phyloP scores from a whole-genome alignment of 1,140 invertebrate species.

The Contarinia nasturtii region DNA sequence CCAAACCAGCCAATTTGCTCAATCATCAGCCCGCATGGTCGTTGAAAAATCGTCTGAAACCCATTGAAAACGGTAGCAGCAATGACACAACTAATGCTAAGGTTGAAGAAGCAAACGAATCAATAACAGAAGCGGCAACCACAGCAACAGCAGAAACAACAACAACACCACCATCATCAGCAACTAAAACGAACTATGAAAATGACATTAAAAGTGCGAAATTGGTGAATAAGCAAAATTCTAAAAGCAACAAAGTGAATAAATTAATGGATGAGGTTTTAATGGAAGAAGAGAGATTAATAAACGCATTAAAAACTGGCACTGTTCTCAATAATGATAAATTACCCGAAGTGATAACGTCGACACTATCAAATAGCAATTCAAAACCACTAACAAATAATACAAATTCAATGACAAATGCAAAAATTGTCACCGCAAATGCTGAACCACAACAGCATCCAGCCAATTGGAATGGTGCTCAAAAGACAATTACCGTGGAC shows the following conservation, averaged over 20 bases:
- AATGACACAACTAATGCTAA: too few species aligned
- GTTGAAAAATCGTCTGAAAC: slow-evolving; percentile 24
- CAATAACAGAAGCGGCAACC: not conserved
- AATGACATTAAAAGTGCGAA: not conserved
- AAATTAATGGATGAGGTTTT: slow-evolving; percentile 42
- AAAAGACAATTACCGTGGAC: not conserved
- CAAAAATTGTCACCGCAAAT: not conserved
- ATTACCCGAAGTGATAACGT: slow-evolving; percentile 5
- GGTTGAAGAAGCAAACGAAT: too few species aligned
- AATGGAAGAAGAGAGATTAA: slow-evolving; percentile 55
- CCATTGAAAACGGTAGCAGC: not conserved
- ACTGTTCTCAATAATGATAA: slow-evolving; percentile 39
- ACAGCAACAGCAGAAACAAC: too few species aligned
- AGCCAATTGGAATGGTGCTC: not conserved
- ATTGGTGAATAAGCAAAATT: not conserved
- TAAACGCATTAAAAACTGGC: slow-evolving; percentile 58
- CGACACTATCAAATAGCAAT: not conserved
- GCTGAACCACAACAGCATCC: not conserved
- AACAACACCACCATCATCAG: slow-evolving; percentile 3
- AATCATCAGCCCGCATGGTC: slow-evolving; percentile 27
- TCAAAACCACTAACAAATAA: not conserved
- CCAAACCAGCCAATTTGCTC: slow-evolving; percentile 10
- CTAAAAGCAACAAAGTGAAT: slow-evolving; percentile 10
- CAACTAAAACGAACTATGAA: not conserved
- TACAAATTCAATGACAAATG: not conserved